These are phyloP conservation scores for Brassicogethes aeneus DNA, from an alignment of 2,888 invertebrate genomes.

Conservation along the genomic window DNA sequence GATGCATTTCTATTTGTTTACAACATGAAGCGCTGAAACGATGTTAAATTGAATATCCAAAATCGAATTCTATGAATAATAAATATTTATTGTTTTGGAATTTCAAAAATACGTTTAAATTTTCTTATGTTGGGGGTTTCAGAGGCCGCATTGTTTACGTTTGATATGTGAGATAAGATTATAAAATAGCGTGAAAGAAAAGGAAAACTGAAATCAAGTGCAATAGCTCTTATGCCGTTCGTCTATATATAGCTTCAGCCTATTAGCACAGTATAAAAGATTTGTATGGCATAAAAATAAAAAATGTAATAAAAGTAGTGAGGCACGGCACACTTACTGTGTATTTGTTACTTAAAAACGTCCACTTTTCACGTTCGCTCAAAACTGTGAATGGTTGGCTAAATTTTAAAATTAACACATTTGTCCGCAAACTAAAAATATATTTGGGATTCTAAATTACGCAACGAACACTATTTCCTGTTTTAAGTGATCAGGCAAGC, in stretches of 20 bases:
- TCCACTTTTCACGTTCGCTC: no score
- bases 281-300: background rate
- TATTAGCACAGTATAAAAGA: constrained; percentile 16
- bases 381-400: no score
- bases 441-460: background rate
- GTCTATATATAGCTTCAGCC: constrained; percentile 28
- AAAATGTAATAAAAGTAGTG: no score
- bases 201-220: constrained; percentile 14
- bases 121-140: no score
- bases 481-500: background rate
- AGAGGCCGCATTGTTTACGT: no score
- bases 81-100: no score
- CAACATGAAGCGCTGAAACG: constrained; percentile 13
- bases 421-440: background rate
- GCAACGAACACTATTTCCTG: background rate
- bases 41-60: no score
- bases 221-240: constrained; percentile 18
- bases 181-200: no score
- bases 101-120: no score
- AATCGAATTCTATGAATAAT: no score
- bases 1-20: constrained; percentile 56
- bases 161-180: no score
- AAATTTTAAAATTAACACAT: background rate
- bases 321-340: constrained; percentile 18
- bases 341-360: constrained; percentile 15